A percentile compares a stretch with the other conserved stretches of the same genome.
Conservation (phyloP, 2,888 invertebrate genomes). For the Philonicus albiceps region DNA sequence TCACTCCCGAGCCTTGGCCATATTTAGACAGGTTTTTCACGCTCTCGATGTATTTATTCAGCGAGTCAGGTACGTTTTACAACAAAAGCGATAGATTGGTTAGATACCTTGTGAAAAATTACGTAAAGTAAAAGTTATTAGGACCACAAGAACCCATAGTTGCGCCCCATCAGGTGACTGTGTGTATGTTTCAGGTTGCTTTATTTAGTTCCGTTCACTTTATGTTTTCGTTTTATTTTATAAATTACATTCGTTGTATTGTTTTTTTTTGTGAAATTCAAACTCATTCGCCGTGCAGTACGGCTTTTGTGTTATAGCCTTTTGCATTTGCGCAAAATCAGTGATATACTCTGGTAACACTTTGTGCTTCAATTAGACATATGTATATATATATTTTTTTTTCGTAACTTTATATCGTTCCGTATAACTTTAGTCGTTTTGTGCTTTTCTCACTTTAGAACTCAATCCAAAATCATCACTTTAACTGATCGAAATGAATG, state of each 20-base stretch:
- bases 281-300: neutral
- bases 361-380: too few species aligned
- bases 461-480: neutral
- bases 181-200: neutral
- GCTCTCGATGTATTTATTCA: neutral
- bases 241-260: neutral
- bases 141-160: neutral
- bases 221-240: neutral
- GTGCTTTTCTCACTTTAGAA: neutral
- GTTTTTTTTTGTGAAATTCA: neutral
- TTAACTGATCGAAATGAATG: neutral
- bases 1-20: neutral
- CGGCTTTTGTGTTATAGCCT: neutral
- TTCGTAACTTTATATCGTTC: neutral
- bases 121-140: neutral
- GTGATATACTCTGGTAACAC: neutral
- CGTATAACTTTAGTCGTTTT: neutral
- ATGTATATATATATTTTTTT: neutral
- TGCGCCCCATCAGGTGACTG: neutral
- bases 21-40: slow-evolving; percentile 15
- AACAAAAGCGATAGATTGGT: neutral
- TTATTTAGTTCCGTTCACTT: neutral
- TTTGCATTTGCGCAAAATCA: neutral
- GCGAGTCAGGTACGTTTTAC: slow-evolving; percentile 8
- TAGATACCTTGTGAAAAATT: neutral